Base-by-base conservation (phyloP, 2,888 invertebrate genomes). In the Pseudanteris insignis region DNA sequence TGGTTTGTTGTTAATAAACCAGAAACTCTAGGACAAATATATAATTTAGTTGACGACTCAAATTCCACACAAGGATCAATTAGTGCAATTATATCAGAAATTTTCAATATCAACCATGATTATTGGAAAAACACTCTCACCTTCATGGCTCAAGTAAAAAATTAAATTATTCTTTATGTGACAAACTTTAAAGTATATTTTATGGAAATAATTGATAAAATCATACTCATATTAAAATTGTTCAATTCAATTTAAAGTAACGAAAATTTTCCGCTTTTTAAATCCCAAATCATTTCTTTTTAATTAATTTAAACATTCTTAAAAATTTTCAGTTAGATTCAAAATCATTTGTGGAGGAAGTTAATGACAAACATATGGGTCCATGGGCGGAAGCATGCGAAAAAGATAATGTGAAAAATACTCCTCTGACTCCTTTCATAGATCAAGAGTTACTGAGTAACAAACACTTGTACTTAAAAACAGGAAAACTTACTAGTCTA, bases 381-480 rank as follows among this genome's bases (percentile, higher is more conserved):
- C 94, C 94, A 10, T 96, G 96, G 96, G 94, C 94, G 0, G 90
- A 90, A 74, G 86, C 91, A 15, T 95, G 95, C 76, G 85, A 88
- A 63, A 82, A 83, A 63, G 88, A 91, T 78, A 83, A 84, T 32
- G 86, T 95, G 15, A 81, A 84, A 63, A 94, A 94, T 82, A 91
- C 94, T 11, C 95, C 95, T 1, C 83, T 96, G 1, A 92, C 92
- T 59, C 95, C 96, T 0, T 92, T 90, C 74, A 89, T 95, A 75
- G 90, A 91, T 68, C 86, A 88, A 66, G 94, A 95, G 75, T 83
- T 91, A 68, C 83, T 96, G 63, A 86, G 89, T 71, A 89, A 92
- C 78, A 89, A 89, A 72, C 89, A 92, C 77, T 83, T 94, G 63
- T 85, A 89, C 70, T 83, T 96, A 65, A 86, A 90, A 78, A 89